Evolutionary conservation across 2,888 invertebrate genomes (phyloP).

Genomic region (Metacarcinus magister): DNA sequence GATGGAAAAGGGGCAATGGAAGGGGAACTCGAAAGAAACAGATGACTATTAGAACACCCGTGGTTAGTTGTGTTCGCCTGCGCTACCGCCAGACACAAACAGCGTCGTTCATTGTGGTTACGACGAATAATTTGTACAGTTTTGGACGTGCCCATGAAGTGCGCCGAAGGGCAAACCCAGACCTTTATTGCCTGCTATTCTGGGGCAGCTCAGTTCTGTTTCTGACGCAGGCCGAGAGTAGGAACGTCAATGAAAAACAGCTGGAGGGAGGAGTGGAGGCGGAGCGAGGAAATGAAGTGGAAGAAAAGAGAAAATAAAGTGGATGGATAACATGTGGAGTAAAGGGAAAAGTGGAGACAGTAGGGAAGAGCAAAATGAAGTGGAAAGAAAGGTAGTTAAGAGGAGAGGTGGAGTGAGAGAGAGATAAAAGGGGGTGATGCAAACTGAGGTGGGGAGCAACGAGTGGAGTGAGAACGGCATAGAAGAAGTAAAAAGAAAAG

Average conservation of each 20-base stretch:
- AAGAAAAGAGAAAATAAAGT: neutral
- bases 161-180: slow-evolving; percentile 1
- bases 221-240: neutral
- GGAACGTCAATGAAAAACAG: slow-evolving; percentile 56
- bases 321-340: neutral
- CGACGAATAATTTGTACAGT: slow-evolving; percentile 33
- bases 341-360: neutral
- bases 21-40: slow-evolving; percentile 1
- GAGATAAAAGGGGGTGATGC: neutral
- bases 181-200: slow-evolving; percentile 13
- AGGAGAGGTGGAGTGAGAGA: slow-evolving; percentile 36
- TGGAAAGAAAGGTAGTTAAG: neutral
- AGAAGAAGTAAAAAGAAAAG: neutral
- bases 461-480: neutral
- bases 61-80: neutral
- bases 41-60: neutral
- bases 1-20: neutral
- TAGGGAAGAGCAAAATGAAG: neutral
- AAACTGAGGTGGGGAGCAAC: neutral
- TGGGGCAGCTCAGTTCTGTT: neutral
- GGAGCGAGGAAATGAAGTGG: slow-evolving; percentile 8
- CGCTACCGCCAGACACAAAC: slow-evolving; percentile 32
- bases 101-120: slow-evolving; percentile 29
- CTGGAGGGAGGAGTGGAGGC: neutral
- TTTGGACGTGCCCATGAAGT: slow-evolving; percentile 12